Percentiles rank a stretch among this genome's conserved stretches.
phyloP scores from a whole-genome alignment of 2,113 vertebrate species.

The Glareola pratincola region DNA sequence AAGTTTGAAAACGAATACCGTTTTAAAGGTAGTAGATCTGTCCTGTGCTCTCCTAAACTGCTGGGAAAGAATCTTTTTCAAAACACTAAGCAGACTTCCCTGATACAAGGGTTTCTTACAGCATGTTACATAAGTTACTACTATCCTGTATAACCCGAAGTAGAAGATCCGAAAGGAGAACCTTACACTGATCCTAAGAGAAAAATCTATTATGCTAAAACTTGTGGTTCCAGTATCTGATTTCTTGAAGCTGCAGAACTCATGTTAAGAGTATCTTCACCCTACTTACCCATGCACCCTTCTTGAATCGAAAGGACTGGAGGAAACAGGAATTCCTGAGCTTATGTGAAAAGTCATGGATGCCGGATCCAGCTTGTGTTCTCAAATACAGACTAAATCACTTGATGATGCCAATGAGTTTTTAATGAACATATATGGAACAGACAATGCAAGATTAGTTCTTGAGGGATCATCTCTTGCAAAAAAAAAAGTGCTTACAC shows the following conservation, averaged over 20 bases:
- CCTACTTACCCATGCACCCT: not conserved
- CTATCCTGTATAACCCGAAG: not conserved
- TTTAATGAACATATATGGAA: not conserved
- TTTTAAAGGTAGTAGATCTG: not conserved
- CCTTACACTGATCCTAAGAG: not conserved
- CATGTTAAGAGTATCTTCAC: not conserved
- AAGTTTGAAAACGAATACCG: not conserved
- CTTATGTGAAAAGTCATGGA: not conserved
- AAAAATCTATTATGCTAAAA: not conserved
- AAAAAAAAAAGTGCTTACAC: not conserved
- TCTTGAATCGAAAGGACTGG: not conserved
- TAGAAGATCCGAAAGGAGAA: not conserved
- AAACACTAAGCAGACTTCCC: not conserved
- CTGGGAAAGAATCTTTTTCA: not conserved
- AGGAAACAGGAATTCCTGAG: not conserved
- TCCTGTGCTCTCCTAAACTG: not conserved
- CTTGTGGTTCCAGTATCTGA: not conserved
- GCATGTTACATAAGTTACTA: not conserved
- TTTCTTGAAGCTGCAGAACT: not conserved
- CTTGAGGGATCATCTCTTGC: not conserved
- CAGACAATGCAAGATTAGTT: not conserved
- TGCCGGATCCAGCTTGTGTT: not conserved
- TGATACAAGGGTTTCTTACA: not conserved
- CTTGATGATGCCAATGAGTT: not conserved
- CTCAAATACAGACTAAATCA: not conserved